Percentiles rank a stretch among this genome's conserved stretches.
These are phyloP conservation scores for Pentalonia nigronervosa DNA, from an alignment of 1,140 invertebrate genomes.

Conservation along the genomic window DNA sequence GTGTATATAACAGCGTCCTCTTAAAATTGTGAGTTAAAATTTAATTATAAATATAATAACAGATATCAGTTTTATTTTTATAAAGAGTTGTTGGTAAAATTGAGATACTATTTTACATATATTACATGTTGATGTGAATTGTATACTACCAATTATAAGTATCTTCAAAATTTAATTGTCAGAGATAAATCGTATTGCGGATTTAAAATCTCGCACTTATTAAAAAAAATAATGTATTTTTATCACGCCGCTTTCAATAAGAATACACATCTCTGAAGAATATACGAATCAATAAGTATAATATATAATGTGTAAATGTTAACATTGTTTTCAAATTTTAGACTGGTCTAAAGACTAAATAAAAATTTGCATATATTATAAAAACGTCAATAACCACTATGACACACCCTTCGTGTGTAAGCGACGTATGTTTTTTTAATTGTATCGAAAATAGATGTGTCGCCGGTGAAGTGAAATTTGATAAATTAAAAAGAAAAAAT, in stretches of 20 bases:
- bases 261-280: neutral
- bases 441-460: constrained; percentile 57
- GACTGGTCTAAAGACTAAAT: neutral
- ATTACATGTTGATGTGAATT: neutral
- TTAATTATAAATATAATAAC: neutral
- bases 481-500: constrained; percentile 55
- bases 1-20: neutral
- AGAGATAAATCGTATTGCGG: neutral
- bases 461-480: constrained; percentile 49
- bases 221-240: neutral
- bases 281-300: neutral
- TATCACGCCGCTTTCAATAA: neutral
- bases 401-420: neutral
- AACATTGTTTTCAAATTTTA: neutral
- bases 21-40: neutral
- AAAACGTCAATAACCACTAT: constrained; percentile 2
- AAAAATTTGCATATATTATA: constrained; percentile 21
- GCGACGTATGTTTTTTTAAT: constrained; percentile 46
- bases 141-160: neutral
- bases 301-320: neutral
- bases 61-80: neutral
- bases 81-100: neutral
- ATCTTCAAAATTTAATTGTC: neutral
- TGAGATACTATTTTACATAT: constrained; percentile 14
- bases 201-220: neutral